These are phyloP conservation scores for Cheilosia pagana DNA, from an alignment of 2,888 invertebrate species.

Conservation along the genomic window DNA sequence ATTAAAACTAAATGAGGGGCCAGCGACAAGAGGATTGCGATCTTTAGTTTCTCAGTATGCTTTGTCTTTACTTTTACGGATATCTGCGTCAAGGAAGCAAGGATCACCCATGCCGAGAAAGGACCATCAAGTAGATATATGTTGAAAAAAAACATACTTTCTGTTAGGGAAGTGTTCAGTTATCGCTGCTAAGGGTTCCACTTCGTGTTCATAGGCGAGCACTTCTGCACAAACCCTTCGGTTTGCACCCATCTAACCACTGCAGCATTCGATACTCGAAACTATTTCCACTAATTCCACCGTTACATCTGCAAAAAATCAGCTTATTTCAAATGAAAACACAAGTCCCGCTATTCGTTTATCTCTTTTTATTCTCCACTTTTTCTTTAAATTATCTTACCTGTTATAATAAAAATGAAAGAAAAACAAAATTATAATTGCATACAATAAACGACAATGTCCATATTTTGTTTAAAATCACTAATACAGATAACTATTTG, in stretches of 20 bases:
- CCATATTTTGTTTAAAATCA: slow-evolving; percentile 13
- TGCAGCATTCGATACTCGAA: slow-evolving; percentile 63
- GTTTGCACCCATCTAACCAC: slow-evolving; percentile 34
- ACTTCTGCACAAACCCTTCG: neutral
- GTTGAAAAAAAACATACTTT: too few relatives aligned
- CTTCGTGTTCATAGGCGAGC: too few relatives aligned
- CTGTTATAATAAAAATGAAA: slow-evolving; percentile 59
- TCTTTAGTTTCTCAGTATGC: too few relatives aligned
- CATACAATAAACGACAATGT: slow-evolving; percentile 52
- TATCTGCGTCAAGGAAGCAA: too few relatives aligned
- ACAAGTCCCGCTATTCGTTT: slow-evolving; percentile 13
- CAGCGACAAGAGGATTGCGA: too few relatives aligned
- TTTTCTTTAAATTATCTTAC: slow-evolving; percentile 67
- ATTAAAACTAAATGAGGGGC: too few relatives aligned
- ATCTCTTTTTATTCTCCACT: slow-evolving; percentile 63
- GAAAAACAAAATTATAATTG: slow-evolving; percentile 48
- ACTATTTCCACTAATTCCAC: neutral
- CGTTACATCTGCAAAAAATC: slow-evolving; percentile 6
- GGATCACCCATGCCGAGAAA: too few relatives aligned
- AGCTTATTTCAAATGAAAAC: slow-evolving; percentile 43
- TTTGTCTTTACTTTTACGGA: too few relatives aligned
- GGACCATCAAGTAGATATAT: too few relatives aligned
- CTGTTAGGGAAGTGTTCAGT: neutral
- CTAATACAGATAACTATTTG: neutral
- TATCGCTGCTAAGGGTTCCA: too few relatives aligned